Conservation (phyloP, 1,140 invertebrate genomes). For the Himalopsyche phryganea region DNA sequence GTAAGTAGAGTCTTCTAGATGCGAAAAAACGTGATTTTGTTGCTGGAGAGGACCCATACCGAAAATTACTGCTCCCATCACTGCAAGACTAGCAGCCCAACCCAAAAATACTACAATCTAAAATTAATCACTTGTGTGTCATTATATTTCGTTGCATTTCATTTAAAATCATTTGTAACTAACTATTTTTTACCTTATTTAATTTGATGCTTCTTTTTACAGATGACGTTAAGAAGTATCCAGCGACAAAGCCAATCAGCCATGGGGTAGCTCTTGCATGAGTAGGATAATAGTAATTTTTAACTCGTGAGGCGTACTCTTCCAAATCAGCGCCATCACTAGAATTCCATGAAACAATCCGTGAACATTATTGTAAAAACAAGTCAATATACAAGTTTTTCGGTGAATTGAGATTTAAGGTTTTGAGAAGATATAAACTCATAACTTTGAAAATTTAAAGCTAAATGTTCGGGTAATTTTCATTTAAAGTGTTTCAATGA, state of each 20-base stretch:
- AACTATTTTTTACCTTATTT: background rate
- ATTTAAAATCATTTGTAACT: background rate
- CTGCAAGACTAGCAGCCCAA: slow-evolving; percentile 35
- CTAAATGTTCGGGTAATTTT: too few species aligned
- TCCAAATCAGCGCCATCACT: too few species aligned
- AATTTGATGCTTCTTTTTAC: background rate
- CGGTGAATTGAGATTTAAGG: too few species aligned
- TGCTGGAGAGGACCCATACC: slow-evolving; percentile 37
- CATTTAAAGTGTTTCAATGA: too few species aligned
- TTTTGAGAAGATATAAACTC: too few species aligned
- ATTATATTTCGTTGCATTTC: too few species aligned
- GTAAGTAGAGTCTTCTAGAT: slow-evolving; percentile 56
- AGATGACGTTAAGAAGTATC: slow-evolving; percentile 44
- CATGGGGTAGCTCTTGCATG: slow-evolving; percentile 57
- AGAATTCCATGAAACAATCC: too few species aligned
- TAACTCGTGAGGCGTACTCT: slow-evolving; percentile 48
- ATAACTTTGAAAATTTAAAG: too few species aligned
- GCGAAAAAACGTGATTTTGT: slow-evolving; percentile 31
- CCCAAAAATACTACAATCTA: slow-evolving; percentile 25
- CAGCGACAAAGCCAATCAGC: slow-evolving; percentile 57
- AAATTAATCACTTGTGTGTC: background rate
- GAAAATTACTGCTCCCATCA: slow-evolving; percentile 37
- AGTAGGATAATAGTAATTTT: too few species aligned
- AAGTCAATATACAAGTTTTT: too few species aligned
- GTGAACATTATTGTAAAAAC: too few species aligned